Base-by-base conservation (phyloP, 2,888 invertebrate genomes). In the Drosophila diplacantha region DNA sequence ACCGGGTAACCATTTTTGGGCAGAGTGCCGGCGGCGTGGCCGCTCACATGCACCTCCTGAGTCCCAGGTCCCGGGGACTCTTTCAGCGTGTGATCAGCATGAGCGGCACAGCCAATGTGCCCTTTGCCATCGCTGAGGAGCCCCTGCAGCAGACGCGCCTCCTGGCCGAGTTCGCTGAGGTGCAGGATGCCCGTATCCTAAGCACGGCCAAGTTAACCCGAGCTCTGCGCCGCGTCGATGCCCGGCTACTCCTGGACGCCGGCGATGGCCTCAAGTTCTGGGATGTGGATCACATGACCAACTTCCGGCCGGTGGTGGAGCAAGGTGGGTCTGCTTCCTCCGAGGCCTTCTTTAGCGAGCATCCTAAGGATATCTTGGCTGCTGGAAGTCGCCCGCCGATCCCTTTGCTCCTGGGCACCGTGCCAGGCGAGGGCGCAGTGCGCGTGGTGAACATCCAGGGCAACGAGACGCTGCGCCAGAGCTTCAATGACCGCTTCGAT, bases 221-320 rank as follows among this genome's bases (percentile, higher is more conserved):
- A 1, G 89, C 90, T 14, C 74, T 91, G 24, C 85, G 90, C 35
- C 65, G 76, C 2, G 81, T 90, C 1, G 85, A 89, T 65, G 89
- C 88, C 2, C 54, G 72, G 2, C 78, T 67, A 6, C 75, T 91
- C 16, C 65, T 89, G 5, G 79, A 88, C 26, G 86, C 88, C 6
- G 87, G 87, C 11, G 89, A 89, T 75, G 79, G 84, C 0, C 88
- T 90, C 32, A 90, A 90, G 74, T 90, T 89, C 69, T 90, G 91
- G 89, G 84, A 88, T 43, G 85, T 89, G 3, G 90, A 91, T 77
- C 90, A 90, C 6, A 66, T 90, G 55, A 87, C 88, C 2, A 85
- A 88, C 47, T 91, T 87, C 73, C 86, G 88, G 0, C 87, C 90
- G 0, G 90, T 89, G 1, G 81, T 89, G 7, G 91, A 91, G 75